Percentiles rank a stretch among this genome's conserved stretches.
Conservation (phyloP, 1,140 invertebrate species). For the Drepana arcuata region DNA sequence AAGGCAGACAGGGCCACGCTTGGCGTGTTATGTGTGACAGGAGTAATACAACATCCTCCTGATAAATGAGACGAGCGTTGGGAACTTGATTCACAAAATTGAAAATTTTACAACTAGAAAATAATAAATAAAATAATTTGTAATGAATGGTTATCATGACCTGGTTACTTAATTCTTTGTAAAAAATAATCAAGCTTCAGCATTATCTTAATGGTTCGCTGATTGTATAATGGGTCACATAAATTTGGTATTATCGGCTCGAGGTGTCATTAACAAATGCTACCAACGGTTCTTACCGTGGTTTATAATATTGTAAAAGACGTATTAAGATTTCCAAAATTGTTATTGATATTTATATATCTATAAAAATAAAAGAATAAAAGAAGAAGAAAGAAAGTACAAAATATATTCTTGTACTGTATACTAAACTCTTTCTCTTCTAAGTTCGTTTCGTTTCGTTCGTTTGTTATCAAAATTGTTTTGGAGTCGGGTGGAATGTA, state of each 20-base stretch:
- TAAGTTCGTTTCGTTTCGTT: not conserved
- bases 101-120: too few relatives aligned
- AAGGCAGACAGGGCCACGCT: slow-evolving; percentile 31
- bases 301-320: not conserved
- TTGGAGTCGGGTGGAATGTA: not conserved
- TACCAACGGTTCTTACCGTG: not conserved
- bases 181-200: slow-evolving; percentile 14
- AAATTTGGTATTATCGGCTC: slow-evolving; percentile 43
- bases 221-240: slow-evolving; percentile 41
- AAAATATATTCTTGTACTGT: not conserved
- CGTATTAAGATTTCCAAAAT: too few relatives aligned
- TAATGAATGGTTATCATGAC: too few relatives aligned
- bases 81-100: not conserved
- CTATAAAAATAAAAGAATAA: too few relatives aligned
- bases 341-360: too few relatives aligned
- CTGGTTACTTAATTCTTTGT: slow-evolving; percentile 6
- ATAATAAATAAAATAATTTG: too few relatives aligned
- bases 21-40: slow-evolving; percentile 34
- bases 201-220: slow-evolving; percentile 38
- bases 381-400: not conserved
- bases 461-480: not conserved
- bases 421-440: not conserved
- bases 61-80: slow-evolving; percentile 20
- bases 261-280: slow-evolving; percentile 17
- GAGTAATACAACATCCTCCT: slow-evolving; percentile 28